Percentiles rank a stretch among this genome's conserved stretches.
Conservation (phyloP, 2,888 invertebrate genomes). For the Chirona hameri region DNA sequence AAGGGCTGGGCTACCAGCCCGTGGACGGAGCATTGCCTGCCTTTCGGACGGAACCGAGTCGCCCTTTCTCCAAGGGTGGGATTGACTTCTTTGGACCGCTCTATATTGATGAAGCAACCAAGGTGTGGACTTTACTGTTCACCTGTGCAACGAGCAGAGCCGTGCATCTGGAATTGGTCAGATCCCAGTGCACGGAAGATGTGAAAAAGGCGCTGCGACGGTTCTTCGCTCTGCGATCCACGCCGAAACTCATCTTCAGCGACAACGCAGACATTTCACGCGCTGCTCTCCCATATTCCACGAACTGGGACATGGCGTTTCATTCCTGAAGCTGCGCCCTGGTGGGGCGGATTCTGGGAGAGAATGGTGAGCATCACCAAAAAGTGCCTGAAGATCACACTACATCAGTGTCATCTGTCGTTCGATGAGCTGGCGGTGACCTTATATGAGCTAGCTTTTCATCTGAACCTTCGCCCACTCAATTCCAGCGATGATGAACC, state of each 20-base stretch:
- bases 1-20: background rate
- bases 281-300: background rate
- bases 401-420: too few relatives aligned
- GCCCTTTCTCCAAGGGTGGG: background rate
- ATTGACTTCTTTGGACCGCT: background rate
- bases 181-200: background rate
- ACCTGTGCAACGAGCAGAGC: background rate
- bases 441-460: too few relatives aligned
- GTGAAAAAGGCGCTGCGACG: background rate
- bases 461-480: background rate
- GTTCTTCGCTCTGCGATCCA: background rate
- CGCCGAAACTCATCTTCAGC: background rate
- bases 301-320: background rate
- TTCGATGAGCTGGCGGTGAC: too few relatives aligned
- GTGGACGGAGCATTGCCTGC: background rate
- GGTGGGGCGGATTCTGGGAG: background rate
- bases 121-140: background rate
- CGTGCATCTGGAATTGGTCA: background rate
- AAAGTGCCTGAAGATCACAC: too few relatives aligned
- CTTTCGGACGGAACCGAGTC: background rate
- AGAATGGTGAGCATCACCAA: too few relatives aligned
- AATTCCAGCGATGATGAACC: background rate
- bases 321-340: background rate
- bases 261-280: background rate
- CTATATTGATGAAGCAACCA: background rate